phyloP scores from a whole-genome alignment of 2,113 vertebrate species.

The Paralichthys olivaceus region DNA sequence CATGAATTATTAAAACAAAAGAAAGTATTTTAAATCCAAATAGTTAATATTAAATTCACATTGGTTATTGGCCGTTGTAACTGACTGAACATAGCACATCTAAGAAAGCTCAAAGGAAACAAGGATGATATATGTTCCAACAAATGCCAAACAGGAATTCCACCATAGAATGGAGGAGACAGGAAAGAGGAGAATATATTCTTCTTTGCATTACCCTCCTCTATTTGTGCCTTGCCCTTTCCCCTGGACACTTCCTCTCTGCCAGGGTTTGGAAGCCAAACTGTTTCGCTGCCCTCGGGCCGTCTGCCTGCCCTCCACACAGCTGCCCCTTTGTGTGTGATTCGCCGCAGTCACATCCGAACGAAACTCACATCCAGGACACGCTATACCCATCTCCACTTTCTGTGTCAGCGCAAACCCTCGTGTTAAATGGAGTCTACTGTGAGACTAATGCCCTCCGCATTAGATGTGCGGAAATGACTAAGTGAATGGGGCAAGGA shows the following conservation, averaged over 20 bases:
- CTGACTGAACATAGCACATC: background rate
- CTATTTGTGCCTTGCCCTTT: constrained; percentile 23
- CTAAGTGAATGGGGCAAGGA: constrained; percentile 56
- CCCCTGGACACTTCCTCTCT: constrained; percentile 16
- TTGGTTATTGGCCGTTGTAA: background rate
- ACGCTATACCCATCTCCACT: constrained; percentile 39
- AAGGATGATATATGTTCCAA: background rate
- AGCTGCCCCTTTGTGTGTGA: constrained; percentile 40
- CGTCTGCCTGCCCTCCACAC: constrained; percentile 25
- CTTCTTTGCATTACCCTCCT: constrained; percentile 2
- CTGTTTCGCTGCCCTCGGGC: constrained; percentile 28
- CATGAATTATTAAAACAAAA: too few species aligned
- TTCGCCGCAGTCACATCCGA: constrained; percentile 33
- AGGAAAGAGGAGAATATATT: constrained; percentile 39
- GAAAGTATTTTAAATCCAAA: too few species aligned
- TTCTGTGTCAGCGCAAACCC: constrained; percentile 21
- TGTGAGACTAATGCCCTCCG: constrained; percentile 32
- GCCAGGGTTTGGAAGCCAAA: constrained; percentile 22
- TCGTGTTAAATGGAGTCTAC: constrained; percentile 35
- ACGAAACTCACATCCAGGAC: constrained; percentile 32
- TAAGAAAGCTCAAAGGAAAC: background rate
- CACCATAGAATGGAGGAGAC: too few species aligned
- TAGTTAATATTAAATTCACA: background rate
- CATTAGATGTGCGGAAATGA: constrained; percentile 56
- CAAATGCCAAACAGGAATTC: background rate